A percentile compares a stretch with the other conserved stretches of the same genome.
Conservation (phyloP, 2,888 invertebrate genomes). For the Molorchus minor region DNA sequence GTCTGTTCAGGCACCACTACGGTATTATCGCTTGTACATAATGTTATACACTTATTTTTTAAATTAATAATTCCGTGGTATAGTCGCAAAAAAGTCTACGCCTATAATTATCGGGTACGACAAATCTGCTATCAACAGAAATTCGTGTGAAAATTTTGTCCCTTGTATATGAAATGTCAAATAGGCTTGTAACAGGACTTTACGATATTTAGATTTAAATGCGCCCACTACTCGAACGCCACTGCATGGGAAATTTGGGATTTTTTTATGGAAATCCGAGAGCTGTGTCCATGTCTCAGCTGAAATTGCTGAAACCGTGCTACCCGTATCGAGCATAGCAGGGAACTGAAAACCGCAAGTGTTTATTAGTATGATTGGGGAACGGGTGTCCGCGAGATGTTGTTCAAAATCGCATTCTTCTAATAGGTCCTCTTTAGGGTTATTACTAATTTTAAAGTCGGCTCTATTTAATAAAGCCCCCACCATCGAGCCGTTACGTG, state of each 20-base stretch:
- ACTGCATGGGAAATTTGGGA: slow-evolving; percentile 12
- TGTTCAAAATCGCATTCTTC: slow-evolving; percentile 19
- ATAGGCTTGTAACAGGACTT: slow-evolving; percentile 14
- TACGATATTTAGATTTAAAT: slow-evolving; percentile 9
- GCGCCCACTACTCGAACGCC: slow-evolving; percentile 14
- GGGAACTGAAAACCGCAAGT: slow-evolving; percentile 7
- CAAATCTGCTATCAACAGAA: slow-evolving; percentile 29
- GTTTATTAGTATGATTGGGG: slow-evolving; percentile 7
- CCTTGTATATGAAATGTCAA: slow-evolving; percentile 21
- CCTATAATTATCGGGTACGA: slow-evolving; percentile 26
- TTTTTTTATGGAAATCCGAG: slow-evolving; percentile 4
- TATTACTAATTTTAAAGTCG: slow-evolving; percentile 5
- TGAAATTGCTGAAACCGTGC: slow-evolving; percentile 11
- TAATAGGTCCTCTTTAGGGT: slow-evolving; percentile 9
- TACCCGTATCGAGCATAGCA: slow-evolving; percentile 17
- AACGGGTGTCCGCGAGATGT: slow-evolving; percentile 1
- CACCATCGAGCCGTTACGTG: not conserved
- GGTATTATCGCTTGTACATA: not conserved
- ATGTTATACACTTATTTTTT: not conserved
- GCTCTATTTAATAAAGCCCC: not conserved
- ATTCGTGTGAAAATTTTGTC: slow-evolving; percentile 27
- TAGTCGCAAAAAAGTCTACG: slow-evolving; percentile 12
- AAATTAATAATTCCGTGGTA: slow-evolving; percentile 17
- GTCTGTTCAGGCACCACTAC: no score
- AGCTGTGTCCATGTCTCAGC: slow-evolving; percentile 17